Percentiles rank a stretch among this genome's conserved stretches.
Conservation (phyloP, 2,113 vertebrate genomes). For the Aptenodytes patagonicus region DNA sequence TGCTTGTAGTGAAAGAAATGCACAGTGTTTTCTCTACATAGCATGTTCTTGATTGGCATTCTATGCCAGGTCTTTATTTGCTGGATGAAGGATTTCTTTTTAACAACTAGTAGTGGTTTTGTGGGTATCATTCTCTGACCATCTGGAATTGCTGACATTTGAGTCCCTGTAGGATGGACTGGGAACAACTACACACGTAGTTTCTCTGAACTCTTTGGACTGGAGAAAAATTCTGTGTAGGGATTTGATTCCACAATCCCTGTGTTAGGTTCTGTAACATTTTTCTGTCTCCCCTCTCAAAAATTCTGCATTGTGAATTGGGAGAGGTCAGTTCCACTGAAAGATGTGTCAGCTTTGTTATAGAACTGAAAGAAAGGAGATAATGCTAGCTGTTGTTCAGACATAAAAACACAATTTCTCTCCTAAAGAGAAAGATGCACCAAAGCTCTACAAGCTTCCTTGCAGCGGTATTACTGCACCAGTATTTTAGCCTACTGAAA, state of each 20-base stretch:
- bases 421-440: background rate
- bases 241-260: background rate
- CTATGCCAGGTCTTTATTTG: background rate
- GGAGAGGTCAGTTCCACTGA: background rate
- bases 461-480: background rate
- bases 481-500: background rate
- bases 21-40: background rate
- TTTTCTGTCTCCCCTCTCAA: background rate
- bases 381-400: background rate
- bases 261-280: background rate
- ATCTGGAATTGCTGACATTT: background rate
- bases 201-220: background rate
- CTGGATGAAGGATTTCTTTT: background rate
- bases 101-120: background rate
- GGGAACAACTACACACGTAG: fast-evolving
- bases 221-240: background rate
- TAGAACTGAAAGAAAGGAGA: background rate
- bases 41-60: background rate
- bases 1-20: background rate
- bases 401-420: background rate
- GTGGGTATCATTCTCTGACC: background rate
- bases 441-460: background rate
- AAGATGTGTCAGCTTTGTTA: background rate
- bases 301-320: background rate
- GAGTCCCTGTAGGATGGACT: background rate